These are phyloP conservation scores for Aphaenogaster floridana DNA, from an alignment of 1,140 invertebrate species.

Conservation along the genomic window DNA sequence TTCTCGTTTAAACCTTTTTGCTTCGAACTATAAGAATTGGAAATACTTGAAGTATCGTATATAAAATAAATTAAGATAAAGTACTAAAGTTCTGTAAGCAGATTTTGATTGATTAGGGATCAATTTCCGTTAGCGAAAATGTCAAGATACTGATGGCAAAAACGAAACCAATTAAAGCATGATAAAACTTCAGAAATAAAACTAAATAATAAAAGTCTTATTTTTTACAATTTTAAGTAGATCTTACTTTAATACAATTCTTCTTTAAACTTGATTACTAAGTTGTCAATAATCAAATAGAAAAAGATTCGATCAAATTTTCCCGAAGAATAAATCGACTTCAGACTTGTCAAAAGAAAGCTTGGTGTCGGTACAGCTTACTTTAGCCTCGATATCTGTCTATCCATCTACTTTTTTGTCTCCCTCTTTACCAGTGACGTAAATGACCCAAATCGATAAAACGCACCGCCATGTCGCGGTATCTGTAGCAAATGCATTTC, in stretches of 20 bases:
- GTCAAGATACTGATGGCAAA: background rate
- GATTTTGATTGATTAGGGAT: background rate
- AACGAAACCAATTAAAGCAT: background rate
- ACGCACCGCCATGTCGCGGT: too few species aligned
- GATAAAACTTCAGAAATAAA: background rate
- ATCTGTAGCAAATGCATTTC: slow-evolving; percentile 2
- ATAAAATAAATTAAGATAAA: background rate
- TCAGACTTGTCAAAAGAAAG: background rate
- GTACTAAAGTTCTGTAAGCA: background rate
- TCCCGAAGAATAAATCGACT: background rate
- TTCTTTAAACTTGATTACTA: background rate
- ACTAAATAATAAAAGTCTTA: background rate
- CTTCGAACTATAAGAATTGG: background rate
- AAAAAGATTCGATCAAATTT: background rate
- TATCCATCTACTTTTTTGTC: background rate
- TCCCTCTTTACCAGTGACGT: background rate
- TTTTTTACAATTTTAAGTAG: slow-evolving; percentile 16
- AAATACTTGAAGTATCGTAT: background rate
- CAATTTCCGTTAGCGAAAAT: background rate
- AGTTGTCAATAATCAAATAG: background rate
- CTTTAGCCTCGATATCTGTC: background rate
- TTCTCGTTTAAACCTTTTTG: background rate
- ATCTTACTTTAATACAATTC: background rate
- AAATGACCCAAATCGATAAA: slow-evolving; percentile 29
- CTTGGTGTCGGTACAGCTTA: background rate